Evolutionary conservation across 2,888 invertebrate species (phyloP).

Genomic region (Chrysina gloriosa): DNA sequence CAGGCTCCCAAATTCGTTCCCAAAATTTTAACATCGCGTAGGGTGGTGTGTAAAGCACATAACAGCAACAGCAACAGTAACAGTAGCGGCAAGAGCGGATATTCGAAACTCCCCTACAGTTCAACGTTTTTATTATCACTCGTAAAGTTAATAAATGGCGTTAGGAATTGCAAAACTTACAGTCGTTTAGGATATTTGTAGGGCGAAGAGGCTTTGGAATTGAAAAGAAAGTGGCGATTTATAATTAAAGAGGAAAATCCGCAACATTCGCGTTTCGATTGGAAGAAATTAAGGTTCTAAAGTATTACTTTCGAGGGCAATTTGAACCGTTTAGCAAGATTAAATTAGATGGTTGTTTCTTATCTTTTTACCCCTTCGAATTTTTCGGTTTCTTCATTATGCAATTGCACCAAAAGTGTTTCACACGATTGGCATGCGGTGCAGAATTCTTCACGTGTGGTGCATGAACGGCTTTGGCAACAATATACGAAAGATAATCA

Average conservation of each 20-base stretch:
- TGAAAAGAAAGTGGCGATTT: slow-evolving; percentile 4
- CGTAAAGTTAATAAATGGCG: slow-evolving; percentile 24
- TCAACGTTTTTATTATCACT: slow-evolving; percentile 16
- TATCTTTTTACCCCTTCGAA: too few species aligned
- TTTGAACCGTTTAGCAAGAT: neutral
- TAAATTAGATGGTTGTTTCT: neutral
- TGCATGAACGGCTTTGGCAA: too few species aligned
- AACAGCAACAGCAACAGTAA: neutral
- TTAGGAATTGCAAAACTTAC: slow-evolving; percentile 23
- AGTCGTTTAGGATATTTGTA: slow-evolving; percentile 16
- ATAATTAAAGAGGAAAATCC: slow-evolving; percentile 2
- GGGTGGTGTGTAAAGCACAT: neutral
- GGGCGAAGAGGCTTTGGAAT: neutral
- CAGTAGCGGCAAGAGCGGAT: neutral
- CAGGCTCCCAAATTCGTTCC: neutral
- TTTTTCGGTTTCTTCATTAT: too few species aligned
- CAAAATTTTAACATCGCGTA: slow-evolving; percentile 6
- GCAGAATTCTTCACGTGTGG: too few species aligned
- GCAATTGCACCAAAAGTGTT: too few species aligned
- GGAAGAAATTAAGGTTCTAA: neutral
- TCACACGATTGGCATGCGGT: too few species aligned
- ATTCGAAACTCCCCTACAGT: slow-evolving; percentile 1
- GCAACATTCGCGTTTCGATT: neutral
- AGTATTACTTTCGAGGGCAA: neutral
- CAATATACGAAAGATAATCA: too few species aligned